Percentiles rank a stretch among this genome's conserved stretches.
phyloP scores from a whole-genome alignment of 2,113 vertebrate species.

The Ceyx cyanopectus region DNA sequence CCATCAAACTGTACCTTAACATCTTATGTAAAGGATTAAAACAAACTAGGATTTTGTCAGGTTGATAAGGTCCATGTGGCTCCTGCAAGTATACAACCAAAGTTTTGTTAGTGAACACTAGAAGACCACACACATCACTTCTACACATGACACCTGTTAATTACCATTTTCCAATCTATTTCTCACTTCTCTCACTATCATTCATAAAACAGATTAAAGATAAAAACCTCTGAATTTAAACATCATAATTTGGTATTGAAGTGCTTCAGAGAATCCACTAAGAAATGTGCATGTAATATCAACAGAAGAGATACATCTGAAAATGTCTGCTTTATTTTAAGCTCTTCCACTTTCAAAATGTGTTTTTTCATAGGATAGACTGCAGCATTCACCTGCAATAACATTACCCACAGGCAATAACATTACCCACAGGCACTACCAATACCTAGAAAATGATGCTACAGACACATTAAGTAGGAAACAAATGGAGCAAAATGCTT shows the following conservation, averaged over 20 bases:
- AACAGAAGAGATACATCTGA: not conserved
- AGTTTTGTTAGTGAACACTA: not conserved
- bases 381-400: not conserved
- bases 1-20: not conserved
- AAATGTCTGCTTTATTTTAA: not conserved
- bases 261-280: not conserved
- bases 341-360: not conserved
- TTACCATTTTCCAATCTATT: not conserved
- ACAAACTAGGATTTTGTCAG: not conserved
- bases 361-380: not conserved
- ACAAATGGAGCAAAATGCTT: not conserved
- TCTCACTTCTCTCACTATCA: not conserved
- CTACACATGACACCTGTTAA: not conserved
- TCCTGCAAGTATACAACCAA: not conserved
- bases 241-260: not conserved
- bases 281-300: not conserved
- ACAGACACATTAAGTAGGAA: not conserved
- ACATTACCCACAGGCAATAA: not conserved
- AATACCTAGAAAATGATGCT: not conserved
- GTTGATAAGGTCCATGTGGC: accelerated
- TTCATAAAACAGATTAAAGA: not conserved
- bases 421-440: not conserved
- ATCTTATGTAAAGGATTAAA: not conserved
- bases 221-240: not conserved
- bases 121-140: not conserved